Percentiles rank a stretch among this genome's conserved stretches.
These are phyloP conservation scores for Drusus annulatus DNA, from an alignment of 1,140 invertebrate genomes.

Conservation along the genomic window DNA sequence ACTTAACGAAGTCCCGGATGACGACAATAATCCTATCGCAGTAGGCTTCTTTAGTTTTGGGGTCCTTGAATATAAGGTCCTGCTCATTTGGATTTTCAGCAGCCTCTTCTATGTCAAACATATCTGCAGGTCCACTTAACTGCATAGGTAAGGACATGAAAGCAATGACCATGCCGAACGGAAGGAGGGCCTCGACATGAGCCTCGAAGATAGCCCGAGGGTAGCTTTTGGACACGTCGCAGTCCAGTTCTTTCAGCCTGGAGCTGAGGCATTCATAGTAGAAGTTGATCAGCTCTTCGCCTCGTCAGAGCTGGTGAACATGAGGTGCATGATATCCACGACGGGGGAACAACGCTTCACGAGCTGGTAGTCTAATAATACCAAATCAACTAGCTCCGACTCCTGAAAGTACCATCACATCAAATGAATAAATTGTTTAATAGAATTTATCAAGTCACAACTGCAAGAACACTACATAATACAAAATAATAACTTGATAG, in stretches of 20 bases:
- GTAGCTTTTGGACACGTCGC: slow-evolving; percentile 21
- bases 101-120: neutral
- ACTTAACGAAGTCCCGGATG: slow-evolving; percentile 3
- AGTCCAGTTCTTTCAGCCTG: neutral
- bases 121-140: neutral
- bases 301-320: slow-evolving; percentile 37
- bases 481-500: too few species aligned
- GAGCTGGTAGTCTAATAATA: slow-evolving; percentile 35
- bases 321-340: slow-evolving; percentile 24
- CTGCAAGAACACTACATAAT: neutral
- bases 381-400: neutral
- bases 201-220: slow-evolving; percentile 5
- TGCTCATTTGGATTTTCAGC: neutral
- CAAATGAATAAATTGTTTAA: too few species aligned
- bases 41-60: neutral
- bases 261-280: slow-evolving; percentile 26
- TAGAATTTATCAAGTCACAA: too few species aligned
- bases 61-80: neutral
- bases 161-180: slow-evolving; percentile 12
- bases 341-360: slow-evolving; percentile 21
- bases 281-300: neutral
- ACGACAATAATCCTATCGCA: neutral
- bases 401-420: slow-evolving; percentile 26
- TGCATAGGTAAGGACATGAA: neutral
- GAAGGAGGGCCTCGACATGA: slow-evolving; percentile 3